Base-by-base conservation (phyloP, 92 coral and sea anemone species). In the Virgularia gustaviana region DNA sequence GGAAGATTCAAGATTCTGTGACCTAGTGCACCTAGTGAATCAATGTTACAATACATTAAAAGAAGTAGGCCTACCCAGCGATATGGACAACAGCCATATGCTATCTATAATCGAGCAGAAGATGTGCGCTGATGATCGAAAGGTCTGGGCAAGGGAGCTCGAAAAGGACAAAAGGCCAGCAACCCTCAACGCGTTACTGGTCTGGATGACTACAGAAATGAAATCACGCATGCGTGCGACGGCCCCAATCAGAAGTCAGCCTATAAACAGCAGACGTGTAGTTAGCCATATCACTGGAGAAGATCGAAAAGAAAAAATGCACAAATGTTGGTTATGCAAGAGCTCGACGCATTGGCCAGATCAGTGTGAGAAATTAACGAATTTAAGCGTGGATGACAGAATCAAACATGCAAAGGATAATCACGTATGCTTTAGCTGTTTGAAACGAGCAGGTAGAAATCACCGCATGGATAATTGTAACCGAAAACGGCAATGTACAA, bases 61-160 rank as follows among this genome's bases (percentile, higher is more conserved):
- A 56, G 89, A 88, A 57, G 87, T 84, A 10, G 83, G 71, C 31
- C 76, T 66, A 7, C 87, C 82, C 15, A 22, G 71, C 45, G 87
- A 84, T 64, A 81, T 88, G 84, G 81, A 78, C 59, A 83, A 87
- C 38, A 87, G 54, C 63, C 94, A 84, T 31, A 84, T 84, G 79
- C 24, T 88, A 12, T 78, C 88, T 38, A 49, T 84, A 9, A 78
- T 80, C 9, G 89, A 84, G 44, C 81, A 81, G 57, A 86, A 83
- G 47, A 75, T 75, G 85, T 82, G 79, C 38, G 41, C 45, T 8
- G 85, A 82, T 10, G 79, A 86, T 27, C 67, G 83, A 39, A 75
- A 67, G 29, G 85, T 86, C 41, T 81, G 86, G 87, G 65, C 87
- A 4, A 74, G 85, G 11, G 9, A 67, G 15, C 30, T 87, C 20